Conservation (phyloP, 2,888 invertebrate species). For the Exocentrus adspersus region DNA sequence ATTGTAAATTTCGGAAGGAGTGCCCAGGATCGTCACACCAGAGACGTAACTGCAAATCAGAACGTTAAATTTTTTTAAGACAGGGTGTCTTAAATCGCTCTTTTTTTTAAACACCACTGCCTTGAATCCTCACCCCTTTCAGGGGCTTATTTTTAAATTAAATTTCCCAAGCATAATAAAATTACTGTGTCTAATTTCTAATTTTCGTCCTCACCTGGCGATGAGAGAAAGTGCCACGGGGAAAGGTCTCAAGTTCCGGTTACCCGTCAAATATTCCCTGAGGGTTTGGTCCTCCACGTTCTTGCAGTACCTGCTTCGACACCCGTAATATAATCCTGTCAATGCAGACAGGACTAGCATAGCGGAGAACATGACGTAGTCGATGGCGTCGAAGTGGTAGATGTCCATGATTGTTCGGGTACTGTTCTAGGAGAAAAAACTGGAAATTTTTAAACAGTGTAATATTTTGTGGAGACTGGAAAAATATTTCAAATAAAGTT, state of each 20-base stretch:
- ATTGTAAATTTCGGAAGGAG: conserved; percentile 87
- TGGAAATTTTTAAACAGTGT: no score
- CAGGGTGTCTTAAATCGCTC: no score
- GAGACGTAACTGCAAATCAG: conserved; percentile 77
- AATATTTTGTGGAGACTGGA: no score
- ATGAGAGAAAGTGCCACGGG: conserved; percentile 89
- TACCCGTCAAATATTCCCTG: conserved; percentile 81
- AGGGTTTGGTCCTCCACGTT: conserved; percentile 64
- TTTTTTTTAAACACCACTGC: no score
- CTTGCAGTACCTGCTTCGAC: conserved; percentile 64
- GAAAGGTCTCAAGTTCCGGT: conserved; percentile 77
- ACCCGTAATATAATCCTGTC: conserved; percentile 80
- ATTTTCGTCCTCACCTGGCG: conserved; percentile 71
- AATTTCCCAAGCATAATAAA: background rate
- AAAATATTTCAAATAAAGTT: no score
- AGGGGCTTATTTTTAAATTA: background rate
- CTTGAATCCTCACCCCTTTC: no score
- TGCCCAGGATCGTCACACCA: conserved; percentile 87
- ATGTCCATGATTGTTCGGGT: no score
- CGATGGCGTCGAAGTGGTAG: conserved; percentile 61
- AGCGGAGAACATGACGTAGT: conserved; percentile 77
- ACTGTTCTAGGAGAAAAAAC: no score
- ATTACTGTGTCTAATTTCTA: background rate
- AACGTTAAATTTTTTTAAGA: background rate
- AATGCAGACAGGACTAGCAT: conserved; percentile 77